Conservation (phyloP, 2,113 vertebrate species). For the Callionymus lyra region DNA sequence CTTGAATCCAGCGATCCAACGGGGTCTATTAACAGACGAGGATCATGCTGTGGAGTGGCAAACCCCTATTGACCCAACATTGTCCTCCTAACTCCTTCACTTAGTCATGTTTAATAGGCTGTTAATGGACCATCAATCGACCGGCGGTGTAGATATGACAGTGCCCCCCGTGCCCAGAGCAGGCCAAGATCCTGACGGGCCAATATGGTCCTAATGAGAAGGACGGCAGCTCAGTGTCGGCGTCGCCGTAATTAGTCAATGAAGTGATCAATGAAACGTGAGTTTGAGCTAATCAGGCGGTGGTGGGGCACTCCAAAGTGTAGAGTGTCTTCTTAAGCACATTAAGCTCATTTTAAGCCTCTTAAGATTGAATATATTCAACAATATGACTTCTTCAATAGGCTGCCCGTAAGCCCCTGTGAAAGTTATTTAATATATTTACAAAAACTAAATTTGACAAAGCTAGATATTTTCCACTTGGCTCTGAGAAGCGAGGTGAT, state of each 20-base stretch:
- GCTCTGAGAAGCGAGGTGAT: too few relatives aligned
- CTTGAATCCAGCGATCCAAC: constrained; percentile 30
- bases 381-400: too few relatives aligned
- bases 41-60: constrained; percentile 33
- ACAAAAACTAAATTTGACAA: too few relatives aligned
- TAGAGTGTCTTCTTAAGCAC: constrained; percentile 22
- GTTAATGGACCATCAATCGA: constrained; percentile 64
- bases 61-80: constrained; percentile 44
- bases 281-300: constrained; percentile 37
- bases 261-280: constrained; percentile 50
- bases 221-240: constrained; percentile 44
- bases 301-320: neutral
- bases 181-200: constrained; percentile 47
- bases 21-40: constrained; percentile 41
- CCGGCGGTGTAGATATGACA: constrained; percentile 53
- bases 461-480: too few relatives aligned
- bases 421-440: too few relatives aligned
- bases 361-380: too few relatives aligned
- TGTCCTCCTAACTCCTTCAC: constrained; percentile 50
- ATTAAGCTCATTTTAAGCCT: too few relatives aligned
- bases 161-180: constrained; percentile 33
- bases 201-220: constrained; percentile 54
- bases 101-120: constrained; percentile 61
- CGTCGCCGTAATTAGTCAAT: constrained; percentile 42
- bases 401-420: too few relatives aligned